Base-by-base conservation (phyloP, 2,888 invertebrate species). In the Phania funesta region DNA sequence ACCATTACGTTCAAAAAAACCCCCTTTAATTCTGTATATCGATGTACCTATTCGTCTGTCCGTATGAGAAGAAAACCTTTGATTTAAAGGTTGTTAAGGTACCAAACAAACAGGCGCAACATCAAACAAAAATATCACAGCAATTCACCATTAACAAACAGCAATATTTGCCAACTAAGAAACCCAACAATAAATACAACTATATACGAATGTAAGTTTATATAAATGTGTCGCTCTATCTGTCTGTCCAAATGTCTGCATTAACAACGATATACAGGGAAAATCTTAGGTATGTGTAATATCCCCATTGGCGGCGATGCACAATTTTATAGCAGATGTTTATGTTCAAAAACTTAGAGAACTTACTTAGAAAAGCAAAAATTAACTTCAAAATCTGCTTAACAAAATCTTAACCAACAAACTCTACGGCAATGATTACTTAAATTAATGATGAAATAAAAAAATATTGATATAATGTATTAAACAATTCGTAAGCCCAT, bases 401-500 rank as follows among this genome's bases (percentile, higher is more conserved):
- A 13, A 3, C 2, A 18, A 44, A 18, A 18, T 44, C 16, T 44
- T n/a, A 18, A 44, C 41, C 8, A 44, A 16, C 16, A 3, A 3
- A 18, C n/a, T 44, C 41, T 44, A 44, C 41, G 41, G 16, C 16
- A n/a, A 3, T 44, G 41, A 16, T 16, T 16, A 44, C 35, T 32
- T 32, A 80, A 58, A 52, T 54, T 46, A 58, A 29, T 46, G 11
- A 52, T 60, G 8, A 6, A 18, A 16, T 24, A 24, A 67, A 46
- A 56, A 52, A 74, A 64, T 26, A 22, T n/a, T 11, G 16, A 44
- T 56, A 70, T 22, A 62, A 60, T 67, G 76, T 50, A 65, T 9
- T 48, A 58, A 80, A 65, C 32, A 76, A 80, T 76, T 71, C 65
- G 75, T 76, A 80, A 75, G 80, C 60, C 24, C 70, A 80, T 76